Conservation (phyloP, 2,888 invertebrate species). For the Dolichopus griseipennis region DNA sequence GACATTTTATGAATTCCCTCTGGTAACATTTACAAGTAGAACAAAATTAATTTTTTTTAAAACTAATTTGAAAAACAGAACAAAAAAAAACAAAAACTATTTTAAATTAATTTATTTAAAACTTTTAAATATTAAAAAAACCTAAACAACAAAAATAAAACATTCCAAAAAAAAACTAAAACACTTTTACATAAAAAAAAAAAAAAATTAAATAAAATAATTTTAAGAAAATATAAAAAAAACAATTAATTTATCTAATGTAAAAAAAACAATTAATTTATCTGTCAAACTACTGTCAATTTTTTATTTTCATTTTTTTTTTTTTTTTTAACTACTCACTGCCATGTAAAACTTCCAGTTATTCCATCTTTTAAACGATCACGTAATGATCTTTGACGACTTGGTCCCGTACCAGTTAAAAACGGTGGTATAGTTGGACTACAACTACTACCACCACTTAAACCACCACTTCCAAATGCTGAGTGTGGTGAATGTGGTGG, state of each 20-base stretch:
- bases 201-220: too few species aligned
- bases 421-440: constrained; percentile 37
- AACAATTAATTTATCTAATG: background rate
- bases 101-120: too few species aligned
- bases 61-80: too few species aligned
- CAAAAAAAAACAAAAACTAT: too few species aligned
- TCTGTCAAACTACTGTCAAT: constrained; percentile 16
- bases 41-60: too few species aligned
- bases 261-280: constrained; percentile 17
- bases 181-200: too few species aligned
- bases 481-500: constrained; percentile 18
- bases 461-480: constrained; percentile 22
- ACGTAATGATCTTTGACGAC: constrained; percentile 66
- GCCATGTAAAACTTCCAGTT: constrained; percentile 70
- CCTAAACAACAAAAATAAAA: too few species aligned
- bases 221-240: too few species aligned
- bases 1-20: too few species aligned
- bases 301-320: constrained; percentile 12
- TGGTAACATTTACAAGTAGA: too few species aligned
- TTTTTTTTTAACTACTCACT: constrained; percentile 52
- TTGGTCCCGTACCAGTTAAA: constrained; percentile 46
- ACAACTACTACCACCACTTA: constrained; percentile 34
- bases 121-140: too few species aligned
- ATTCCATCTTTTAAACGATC: constrained; percentile 72
- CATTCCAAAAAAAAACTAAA: too few species aligned